phyloP scores from a whole-genome alignment of 37 sponge, comb jelly and placozoan species.

The Aphrocallistes beatrix region DNA sequence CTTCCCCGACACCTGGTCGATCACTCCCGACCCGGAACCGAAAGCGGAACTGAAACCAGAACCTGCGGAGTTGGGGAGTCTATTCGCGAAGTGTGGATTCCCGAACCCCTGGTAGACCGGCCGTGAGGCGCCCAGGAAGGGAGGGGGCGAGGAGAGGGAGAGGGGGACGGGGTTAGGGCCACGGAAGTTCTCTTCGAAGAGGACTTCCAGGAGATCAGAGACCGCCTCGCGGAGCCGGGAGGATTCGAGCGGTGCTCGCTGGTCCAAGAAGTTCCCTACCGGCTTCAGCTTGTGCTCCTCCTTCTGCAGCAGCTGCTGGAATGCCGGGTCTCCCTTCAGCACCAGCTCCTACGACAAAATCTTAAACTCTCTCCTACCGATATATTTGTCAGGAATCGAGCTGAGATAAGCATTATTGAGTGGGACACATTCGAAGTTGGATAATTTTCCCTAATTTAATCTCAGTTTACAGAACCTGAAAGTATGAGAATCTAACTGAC shows the following conservation, averaged over 20 bases:
- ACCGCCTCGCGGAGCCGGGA: not conserved
- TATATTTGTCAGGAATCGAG: no score
- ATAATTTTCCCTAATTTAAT: no score
- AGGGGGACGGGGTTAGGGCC: no score
- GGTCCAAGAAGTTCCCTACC: not conserved
- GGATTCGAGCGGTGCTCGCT: not conserved
- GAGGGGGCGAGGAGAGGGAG: not conserved
- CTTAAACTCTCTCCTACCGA: no score
- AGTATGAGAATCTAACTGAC: no score
- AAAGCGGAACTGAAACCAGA: no score
- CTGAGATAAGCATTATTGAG: no score
- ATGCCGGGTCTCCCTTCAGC: not conserved
- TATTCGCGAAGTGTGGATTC: no score
- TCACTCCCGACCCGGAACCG: not conserved
- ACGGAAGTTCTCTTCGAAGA: not conserved
- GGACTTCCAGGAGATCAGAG: not conserved
- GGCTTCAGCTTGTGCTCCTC: slow-evolving; percentile 6
- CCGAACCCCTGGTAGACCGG: not conserved
- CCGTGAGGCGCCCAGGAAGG: no score
- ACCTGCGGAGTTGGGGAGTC: no score
- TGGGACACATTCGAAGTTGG: no score
- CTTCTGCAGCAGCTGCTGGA: not conserved
- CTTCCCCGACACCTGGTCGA: not conserved
- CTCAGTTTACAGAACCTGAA: no score
- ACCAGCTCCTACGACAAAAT: not conserved